Percentiles rank a stretch among this genome's conserved stretches.
Conservation (phyloP, 2,113 vertebrate species). For the Microcebus lehilahytsara region DNA sequence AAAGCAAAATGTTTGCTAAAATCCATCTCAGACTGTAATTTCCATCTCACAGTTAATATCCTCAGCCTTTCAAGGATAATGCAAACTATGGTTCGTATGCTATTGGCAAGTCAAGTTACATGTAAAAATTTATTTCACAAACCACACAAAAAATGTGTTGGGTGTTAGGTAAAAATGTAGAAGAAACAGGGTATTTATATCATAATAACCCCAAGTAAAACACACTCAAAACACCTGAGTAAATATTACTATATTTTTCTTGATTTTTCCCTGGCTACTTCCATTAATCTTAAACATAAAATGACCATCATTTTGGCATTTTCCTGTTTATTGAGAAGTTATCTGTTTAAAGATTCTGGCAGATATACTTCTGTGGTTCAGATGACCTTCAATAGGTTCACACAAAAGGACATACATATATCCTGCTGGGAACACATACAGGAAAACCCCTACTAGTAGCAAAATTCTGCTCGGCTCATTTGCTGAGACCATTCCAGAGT, state of each 20-base stretch:
- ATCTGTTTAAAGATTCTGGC: slow-evolving; percentile 70
- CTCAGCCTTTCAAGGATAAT: background rate
- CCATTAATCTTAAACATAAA: slow-evolving; percentile 68
- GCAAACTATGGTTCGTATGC: background rate
- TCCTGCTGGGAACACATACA: slow-evolving; percentile 78
- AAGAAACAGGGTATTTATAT: background rate
- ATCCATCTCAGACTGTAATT: background rate
- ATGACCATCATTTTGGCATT: slow-evolving; percentile 67
- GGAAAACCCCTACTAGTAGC: slow-evolving; percentile 77
- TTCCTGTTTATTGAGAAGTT: slow-evolving; percentile 79
- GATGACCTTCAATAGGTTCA: background rate
- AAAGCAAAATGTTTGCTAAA: background rate
- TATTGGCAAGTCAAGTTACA: background rate
- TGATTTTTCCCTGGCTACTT: slow-evolving; percentile 55
- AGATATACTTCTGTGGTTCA: slow-evolving; percentile 72
- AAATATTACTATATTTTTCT: slow-evolving; percentile 42
- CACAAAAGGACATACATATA: slow-evolving; percentile 80
- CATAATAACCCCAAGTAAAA: background rate
- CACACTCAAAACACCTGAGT: background rate
- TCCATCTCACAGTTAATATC: background rate
- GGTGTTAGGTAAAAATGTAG: background rate
- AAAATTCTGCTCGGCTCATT: slow-evolving; percentile 73
- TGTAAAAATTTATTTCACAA: background rate
- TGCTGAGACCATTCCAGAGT: slow-evolving; percentile 48
- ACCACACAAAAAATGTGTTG: background rate